Evolutionary conservation across 2,888 invertebrate genomes (phyloP), one percentile per base, ranked within the genome.

Genomic region (Synanthedon myopaeformis): DNA sequence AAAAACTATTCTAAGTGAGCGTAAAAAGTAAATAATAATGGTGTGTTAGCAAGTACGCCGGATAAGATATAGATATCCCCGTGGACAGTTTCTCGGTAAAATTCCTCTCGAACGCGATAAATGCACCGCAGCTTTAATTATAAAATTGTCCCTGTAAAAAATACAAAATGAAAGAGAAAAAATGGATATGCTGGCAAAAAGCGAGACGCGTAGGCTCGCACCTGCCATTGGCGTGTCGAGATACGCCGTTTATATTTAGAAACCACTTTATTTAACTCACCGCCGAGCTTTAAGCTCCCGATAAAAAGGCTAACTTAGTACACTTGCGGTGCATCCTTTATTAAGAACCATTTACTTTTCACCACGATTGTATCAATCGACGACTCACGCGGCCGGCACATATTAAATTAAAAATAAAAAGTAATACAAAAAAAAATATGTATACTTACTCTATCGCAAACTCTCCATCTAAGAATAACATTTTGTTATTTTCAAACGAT

Each of bases 171-270:
- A 62, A 63, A 65, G 66, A 65, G 66, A 68, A 74, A 76, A 72
- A 75, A 61, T 64, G 63, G 61, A 70, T 69, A 69, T 66, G 67
- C 62, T 70, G 61, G 77, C 65, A 79, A 76, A 78, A 76, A 70
- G 69, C 66, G 64, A 74, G 76, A 80, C 66, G 76, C 77, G 72
- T 72, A 72, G 72, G 69, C 79, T 76, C 74, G 79, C 84, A 84
- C 82, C 85, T 86, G 86, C 85, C 86, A 85, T 84, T 84, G 76
- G 73, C 72, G 76, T 77, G 79, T 83, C 78, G 74, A 81, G 85
- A 86, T 85, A 86, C 77, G 73, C 70, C 70, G 80, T 78, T 82
- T 87, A 87, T 86, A 85, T 86, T 82, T 87, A 87, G 85, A 85
- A 83, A 82, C 77, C 83, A 84, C 83, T 85, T 85, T 83, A 85